phyloP scores from a whole-genome alignment of 2,888 invertebrate species.

The Galerucella nymphaeae region DNA sequence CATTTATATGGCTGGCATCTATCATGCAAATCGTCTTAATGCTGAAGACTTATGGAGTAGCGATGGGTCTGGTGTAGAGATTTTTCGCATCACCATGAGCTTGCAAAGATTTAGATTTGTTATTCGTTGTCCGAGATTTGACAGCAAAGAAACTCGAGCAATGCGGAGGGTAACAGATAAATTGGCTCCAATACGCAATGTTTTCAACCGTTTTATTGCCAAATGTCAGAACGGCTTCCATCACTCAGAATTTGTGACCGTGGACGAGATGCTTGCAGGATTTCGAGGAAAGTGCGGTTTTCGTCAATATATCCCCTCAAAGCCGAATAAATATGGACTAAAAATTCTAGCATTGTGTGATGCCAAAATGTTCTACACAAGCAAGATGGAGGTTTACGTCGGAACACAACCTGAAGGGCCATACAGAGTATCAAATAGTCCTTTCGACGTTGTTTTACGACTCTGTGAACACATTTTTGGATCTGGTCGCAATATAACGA shows the following conservation, averaged over 20 bases:
- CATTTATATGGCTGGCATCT: constrained; percentile 10
- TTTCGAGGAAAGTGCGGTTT: too few relatives aligned
- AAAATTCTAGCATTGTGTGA: constrained; percentile 50
- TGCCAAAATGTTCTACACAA: constrained; percentile 27
- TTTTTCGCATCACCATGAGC: constrained; percentile 22
- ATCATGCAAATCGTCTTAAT: constrained; percentile 23
- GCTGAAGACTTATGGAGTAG: constrained; percentile 25
- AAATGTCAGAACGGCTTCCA: constrained; percentile 40
- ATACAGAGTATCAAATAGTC: constrained; percentile 17
- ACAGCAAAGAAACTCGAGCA: neutral
- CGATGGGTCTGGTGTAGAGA: constrained; percentile 28
- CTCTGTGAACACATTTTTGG: constrained; percentile 23
- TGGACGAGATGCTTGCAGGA: too few relatives aligned
- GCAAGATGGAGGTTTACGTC: constrained; percentile 22
- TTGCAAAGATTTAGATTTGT: too few relatives aligned
- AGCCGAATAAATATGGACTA: constrained; percentile 55
- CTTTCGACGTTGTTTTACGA: constrained; percentile 7
- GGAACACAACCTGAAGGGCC: constrained; percentile 20
- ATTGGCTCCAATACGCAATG: constrained; percentile 50
- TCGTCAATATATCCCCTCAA: too few relatives aligned
- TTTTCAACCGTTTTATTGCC: constrained; percentile 53
- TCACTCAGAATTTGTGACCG: constrained; percentile 38
- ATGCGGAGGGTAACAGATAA: constrained; percentile 41
- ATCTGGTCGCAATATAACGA: constrained; percentile 13
- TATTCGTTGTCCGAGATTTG: too few relatives aligned